A percentile compares a stretch with the other conserved stretches of the same genome.
Conservation (phyloP, 2,113 vertebrate species). For the Ammodramus savannarum region DNA sequence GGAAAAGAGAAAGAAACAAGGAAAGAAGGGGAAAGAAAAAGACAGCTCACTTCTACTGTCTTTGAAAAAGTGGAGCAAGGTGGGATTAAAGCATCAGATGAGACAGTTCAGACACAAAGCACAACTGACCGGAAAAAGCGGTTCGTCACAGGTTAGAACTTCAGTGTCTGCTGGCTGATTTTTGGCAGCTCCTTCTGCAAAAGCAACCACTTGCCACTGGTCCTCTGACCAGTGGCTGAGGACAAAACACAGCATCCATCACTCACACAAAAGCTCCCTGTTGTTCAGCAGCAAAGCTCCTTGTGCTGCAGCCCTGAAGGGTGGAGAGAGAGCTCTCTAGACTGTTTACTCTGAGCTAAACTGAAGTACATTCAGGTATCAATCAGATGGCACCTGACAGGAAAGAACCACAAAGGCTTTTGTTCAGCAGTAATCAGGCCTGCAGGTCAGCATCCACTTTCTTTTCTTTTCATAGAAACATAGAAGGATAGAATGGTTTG, state of each 20-base stretch:
- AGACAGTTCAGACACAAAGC: neutral
- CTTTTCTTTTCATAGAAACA: neutral
- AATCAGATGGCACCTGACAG: neutral
- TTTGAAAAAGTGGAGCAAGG: neutral
- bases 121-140: neutral
- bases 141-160: neutral
- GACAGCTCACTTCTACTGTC: neutral
- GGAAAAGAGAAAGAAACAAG: neutral
- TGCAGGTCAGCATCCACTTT: neutral
- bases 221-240: neutral
- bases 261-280: rapidly evolving
- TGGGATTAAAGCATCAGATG: neutral
- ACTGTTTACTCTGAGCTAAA: neutral
- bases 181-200: neutral
- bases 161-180: neutral
- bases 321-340: neutral
- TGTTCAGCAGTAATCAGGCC: neutral
- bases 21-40: neutral
- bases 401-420: neutral
- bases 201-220: neutral
- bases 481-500: neutral
- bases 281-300: neutral
- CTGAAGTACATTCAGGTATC: neutral
- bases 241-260: neutral
- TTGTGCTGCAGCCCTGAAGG: neutral